Evolutionary conservation across 2,797 vertebrate species (phyloP).

Genomic region (Lagorchestes hirsutus): DNA sequence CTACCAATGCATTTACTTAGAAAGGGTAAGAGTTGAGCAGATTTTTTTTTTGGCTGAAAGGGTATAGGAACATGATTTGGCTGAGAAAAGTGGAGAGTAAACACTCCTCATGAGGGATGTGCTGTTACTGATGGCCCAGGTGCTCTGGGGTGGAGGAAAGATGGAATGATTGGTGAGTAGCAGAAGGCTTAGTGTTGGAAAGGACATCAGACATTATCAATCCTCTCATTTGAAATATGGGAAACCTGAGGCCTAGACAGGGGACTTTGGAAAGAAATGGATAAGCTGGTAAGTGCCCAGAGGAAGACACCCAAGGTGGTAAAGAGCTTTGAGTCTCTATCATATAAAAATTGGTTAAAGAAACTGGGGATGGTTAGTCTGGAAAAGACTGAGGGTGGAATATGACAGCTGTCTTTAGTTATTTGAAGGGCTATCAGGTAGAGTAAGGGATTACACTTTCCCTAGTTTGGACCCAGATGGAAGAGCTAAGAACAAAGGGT

Average conservation of each 20-base stretch:
- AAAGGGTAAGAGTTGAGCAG: neutral
- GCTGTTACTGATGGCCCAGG: neutral
- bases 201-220: neutral
- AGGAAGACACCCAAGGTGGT: neutral
- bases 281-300: neutral
- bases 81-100: neutral
- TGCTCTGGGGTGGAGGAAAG: neutral
- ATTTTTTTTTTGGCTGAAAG: slow-evolving; percentile 25
- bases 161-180: neutral
- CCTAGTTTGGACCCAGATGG: neutral
- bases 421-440: neutral
- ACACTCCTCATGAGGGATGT: neutral
- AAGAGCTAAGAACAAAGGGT: neutral
- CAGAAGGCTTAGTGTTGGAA: neutral
- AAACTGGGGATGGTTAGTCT: neutral
- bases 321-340: neutral
- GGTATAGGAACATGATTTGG: neutral
- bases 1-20: neutral
- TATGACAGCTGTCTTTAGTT: neutral
- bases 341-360: neutral
- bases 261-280: neutral
- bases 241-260: neutral
- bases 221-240: neutral
- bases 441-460: neutral
- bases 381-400: neutral